A percentile compares a stretch with the other conserved stretches of the same genome.
Conservation (phyloP, 2,797 vertebrate genomes). For the Lithobates sylvaticus region DNA sequence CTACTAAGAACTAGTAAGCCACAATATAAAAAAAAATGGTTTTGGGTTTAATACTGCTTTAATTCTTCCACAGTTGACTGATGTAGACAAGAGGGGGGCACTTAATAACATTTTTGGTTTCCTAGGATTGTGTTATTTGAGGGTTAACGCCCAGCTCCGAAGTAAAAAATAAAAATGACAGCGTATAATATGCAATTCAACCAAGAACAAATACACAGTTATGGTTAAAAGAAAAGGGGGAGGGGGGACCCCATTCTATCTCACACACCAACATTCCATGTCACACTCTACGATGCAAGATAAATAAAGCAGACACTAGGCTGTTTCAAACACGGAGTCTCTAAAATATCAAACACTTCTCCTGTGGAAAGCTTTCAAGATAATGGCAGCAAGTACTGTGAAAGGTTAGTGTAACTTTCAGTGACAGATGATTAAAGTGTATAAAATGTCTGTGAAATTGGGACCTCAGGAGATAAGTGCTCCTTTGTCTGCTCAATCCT, state of each 20-base stretch:
- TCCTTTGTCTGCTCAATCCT: constrained; percentile 7
- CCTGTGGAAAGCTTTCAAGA: constrained; percentile 21
- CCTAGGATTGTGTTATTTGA: no score
- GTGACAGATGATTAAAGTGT: constrained; percentile 32
- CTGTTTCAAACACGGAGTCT: background rate
- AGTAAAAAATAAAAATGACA: background rate
- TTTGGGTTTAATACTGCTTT: no score
- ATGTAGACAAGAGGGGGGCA: no score
- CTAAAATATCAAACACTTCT: constrained; percentile 19
- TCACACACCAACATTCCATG: background rate
- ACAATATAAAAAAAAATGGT: no score
- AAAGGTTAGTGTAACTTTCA: constrained; percentile 37
- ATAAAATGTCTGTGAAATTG: constrained; percentile 11
- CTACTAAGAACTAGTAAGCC: no score
- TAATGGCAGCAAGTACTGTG: constrained; percentile 33
- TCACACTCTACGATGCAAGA: background rate
- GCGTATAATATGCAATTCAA: background rate
- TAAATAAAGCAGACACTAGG: constrained; percentile 9
- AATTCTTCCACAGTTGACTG: no score
- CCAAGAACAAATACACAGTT: background rate
- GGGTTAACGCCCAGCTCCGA: no score
- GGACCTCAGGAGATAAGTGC: background rate
- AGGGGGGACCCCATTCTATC: background rate
- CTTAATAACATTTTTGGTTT: no score
- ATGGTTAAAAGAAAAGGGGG: background rate